Evolutionary conservation across 1,140 invertebrate genomes (phyloP).

Genomic region (Palaemon carinicauda): DNA sequence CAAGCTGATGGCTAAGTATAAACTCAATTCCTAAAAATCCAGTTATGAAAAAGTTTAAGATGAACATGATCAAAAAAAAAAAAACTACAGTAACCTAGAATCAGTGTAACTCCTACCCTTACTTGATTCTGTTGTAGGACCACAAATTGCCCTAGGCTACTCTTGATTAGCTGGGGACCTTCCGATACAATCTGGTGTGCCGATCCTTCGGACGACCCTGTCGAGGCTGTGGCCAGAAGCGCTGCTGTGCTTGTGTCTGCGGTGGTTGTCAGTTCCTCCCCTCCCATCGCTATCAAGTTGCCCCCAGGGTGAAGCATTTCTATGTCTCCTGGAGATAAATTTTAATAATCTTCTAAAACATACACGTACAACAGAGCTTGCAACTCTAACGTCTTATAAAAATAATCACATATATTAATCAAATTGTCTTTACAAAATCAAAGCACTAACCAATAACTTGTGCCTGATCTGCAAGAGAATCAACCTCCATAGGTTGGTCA

Average conservation of each 20-base stretch:
- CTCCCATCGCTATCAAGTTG: slow-evolving; percentile 37
- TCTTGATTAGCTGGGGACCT: slow-evolving; percentile 45
- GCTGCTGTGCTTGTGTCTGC: slow-evolving; percentile 24
- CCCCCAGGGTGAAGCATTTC: slow-evolving; percentile 45
- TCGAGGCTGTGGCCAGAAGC: slow-evolving; percentile 37
- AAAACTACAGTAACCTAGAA: neutral
- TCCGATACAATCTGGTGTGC: slow-evolving; percentile 16
- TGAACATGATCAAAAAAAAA: too few species aligned
- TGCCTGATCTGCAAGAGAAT: slow-evolving; percentile 35
- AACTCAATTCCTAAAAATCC: too few species aligned
- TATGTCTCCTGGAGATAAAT: slow-evolving; percentile 34
- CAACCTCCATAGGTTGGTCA: slow-evolving; percentile 55
- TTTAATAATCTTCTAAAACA: neutral
- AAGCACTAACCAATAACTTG: slow-evolving; percentile 58
- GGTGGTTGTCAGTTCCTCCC: slow-evolving; percentile 23
- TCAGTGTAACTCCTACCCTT: neutral
- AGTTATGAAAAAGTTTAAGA: too few species aligned
- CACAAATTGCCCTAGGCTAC: slow-evolving; percentile 48
- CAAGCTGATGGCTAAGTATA: too few species aligned
- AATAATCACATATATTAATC: too few species aligned
- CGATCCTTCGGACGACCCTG: slow-evolving; percentile 7
- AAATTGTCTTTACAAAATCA: neutral
- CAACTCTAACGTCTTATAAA: neutral
- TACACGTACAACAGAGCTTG: neutral
- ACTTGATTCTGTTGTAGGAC: slow-evolving; percentile 57